Evolutionary conservation across 2,113 vertebrate species (phyloP).

Genomic region (Neodon shergylaensis): DNA sequence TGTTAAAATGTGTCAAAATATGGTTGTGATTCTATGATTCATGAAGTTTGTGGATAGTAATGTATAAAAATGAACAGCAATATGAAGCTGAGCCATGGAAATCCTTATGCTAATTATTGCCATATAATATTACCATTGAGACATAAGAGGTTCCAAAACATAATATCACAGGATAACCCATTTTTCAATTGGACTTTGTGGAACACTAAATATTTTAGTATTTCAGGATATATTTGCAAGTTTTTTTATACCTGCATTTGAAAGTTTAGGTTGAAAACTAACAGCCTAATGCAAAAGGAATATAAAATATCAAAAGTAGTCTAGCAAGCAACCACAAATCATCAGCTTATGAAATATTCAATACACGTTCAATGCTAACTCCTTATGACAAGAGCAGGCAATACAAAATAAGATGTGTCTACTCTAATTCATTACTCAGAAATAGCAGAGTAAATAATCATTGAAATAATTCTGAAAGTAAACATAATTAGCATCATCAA

Average conservation of each 20-base stretch:
- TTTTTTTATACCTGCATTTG: slow-evolving; percentile 30
- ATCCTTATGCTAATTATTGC: not conserved
- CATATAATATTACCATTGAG: slow-evolving; percentile 17
- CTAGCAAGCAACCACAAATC: not conserved
- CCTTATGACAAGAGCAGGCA: slow-evolving; percentile 45
- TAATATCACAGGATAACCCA: not conserved
- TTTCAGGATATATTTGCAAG: not conserved
- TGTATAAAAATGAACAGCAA: not conserved
- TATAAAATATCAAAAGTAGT: not conserved
- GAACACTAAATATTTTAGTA: not conserved
- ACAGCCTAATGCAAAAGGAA: not conserved
- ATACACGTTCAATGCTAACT: not conserved
- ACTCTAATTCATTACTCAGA: slow-evolving; percentile 70
- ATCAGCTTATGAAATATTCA: slow-evolving; percentile 36
- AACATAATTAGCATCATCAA: slow-evolving; percentile 79
- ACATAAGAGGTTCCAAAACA: not conserved
- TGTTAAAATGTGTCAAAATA: not conserved
- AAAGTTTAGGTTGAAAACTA: slow-evolving; percentile 29
- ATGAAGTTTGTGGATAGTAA: not conserved
- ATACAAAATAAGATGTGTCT: slow-evolving; percentile 61
- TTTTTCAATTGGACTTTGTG: slow-evolving; percentile 12
- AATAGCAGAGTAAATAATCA: slow-evolving; percentile 72
- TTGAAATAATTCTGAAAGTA: slow-evolving; percentile 75
- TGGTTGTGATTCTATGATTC: not conserved
- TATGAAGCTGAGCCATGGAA: slow-evolving; percentile 1